Base-by-base conservation (phyloP, 2,888 invertebrate genomes). In the Leptinotarsa rubiginosa region DNA sequence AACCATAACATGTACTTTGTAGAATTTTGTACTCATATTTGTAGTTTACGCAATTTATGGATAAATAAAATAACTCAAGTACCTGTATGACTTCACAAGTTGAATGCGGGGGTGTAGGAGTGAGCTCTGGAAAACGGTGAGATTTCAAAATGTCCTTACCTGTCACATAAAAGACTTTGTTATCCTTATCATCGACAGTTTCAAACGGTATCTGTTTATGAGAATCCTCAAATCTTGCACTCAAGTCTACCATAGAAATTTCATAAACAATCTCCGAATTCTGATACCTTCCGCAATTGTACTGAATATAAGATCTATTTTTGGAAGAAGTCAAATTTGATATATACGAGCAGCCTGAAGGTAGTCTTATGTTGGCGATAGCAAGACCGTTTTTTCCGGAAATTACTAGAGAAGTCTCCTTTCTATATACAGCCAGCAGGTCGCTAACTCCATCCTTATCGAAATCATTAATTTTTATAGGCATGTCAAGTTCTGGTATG, bases 371-470 rank as follows among this genome's bases (percentile, higher is more conserved):
- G 76, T 92, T 91, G 3, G 91, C 91, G 69, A 95, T 89, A 4
- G 93, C 89, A 75, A 90, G 89, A 0, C 95, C 96, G 47, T 89
- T 92, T 52, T 90, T 89, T 22, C 95, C 95, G 49, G 94, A 94
- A 73, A 95, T 88, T 70, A 95, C 88, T 18, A 94, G 88, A 20
- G 95, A 85, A 72, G 87, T 87, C 77, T 89, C 89, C 0, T 89
- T 89, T 74, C 85, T 81, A 65, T 87, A 89, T 3, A 88, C 88
- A 25, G 92, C 90, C 22, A 94, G 85, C 47, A 95, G 88, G 81
- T 95, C 95, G 84, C 90, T 89, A 0, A 94, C 91, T 47, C 90
- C 91, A 85, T 95, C 95, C 4, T 90, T 90, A 86, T 95, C 91
- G 78, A 95, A 88, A 84, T 95, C 95, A 62, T 93, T 92, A 73